Evolutionary conservation across 1,140 invertebrate species (phyloP).

Genomic region (Thalassaphorura encarpata): DNA sequence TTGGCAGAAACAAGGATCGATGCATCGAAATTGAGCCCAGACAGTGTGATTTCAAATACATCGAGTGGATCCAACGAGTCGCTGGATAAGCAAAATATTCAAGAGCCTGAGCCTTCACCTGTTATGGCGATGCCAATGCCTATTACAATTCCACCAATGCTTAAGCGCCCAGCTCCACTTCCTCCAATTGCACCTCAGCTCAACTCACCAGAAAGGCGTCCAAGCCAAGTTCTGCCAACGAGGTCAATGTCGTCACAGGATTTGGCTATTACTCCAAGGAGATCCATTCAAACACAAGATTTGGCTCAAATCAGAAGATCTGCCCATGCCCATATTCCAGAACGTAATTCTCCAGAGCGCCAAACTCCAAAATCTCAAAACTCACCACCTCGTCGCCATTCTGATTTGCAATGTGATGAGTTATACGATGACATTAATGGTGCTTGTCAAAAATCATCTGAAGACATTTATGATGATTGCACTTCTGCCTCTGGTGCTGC

Average conservation of each 20-base stretch:
- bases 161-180: slow-evolving; percentile 17
- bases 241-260: not conserved
- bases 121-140: not conserved
- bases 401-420: not conserved
- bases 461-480: slow-evolving; percentile 29
- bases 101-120: not conserved
- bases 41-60: slow-evolving; percentile 29
- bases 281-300: not conserved
- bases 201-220: not conserved
- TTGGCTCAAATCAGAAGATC: not conserved
- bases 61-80: slow-evolving; percentile 26
- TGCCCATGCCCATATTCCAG: too few species aligned
- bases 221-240: not conserved
- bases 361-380: not conserved
- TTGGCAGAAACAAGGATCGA: not conserved
- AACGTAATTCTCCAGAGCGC: too few species aligned
- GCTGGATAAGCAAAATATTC: slow-evolving; percentile 12
- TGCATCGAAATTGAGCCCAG: slow-evolving; percentile 29
- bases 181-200: not conserved
- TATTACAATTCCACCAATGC: slow-evolving; percentile 1
- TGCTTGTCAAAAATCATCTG: slow-evolving; percentile 1
- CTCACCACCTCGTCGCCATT: slow-evolving; percentile 19
- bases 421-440: not conserved
- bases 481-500: not conserved
- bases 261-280: too few species aligned